A percentile compares a stretch with the other conserved stretches of the same genome.
These are phyloP conservation scores for Cyrtodaria siliqua DNA, from an alignment of 2,888 invertebrate species.

Conservation along the genomic window DNA sequence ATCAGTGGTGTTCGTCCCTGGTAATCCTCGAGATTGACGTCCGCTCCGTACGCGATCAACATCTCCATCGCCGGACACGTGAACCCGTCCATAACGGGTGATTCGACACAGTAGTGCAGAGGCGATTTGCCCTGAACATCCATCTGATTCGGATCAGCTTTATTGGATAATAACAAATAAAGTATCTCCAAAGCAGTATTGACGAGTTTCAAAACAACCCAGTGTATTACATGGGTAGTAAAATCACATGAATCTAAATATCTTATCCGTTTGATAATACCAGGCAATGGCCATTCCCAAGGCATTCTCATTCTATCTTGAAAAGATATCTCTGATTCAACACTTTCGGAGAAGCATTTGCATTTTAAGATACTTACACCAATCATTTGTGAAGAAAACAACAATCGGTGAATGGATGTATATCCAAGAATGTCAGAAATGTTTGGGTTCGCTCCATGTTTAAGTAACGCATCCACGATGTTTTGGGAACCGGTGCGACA, in stretches of 20 bases:
- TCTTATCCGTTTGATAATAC: too few species aligned
- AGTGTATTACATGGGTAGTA: neutral
- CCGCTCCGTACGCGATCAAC: constrained; percentile 20
- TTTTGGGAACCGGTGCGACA: neutral
- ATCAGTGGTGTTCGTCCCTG: constrained; percentile 25
- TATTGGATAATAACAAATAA: neutral
- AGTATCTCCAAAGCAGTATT: constrained; percentile 3
- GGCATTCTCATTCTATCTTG: neutral
- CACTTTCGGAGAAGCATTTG: neutral
- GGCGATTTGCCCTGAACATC: constrained; percentile 21
- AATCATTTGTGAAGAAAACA: neutral
- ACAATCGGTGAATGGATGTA: neutral
- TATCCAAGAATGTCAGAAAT: neutral
- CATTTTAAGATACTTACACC: neutral
- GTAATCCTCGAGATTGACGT: constrained; percentile 20
- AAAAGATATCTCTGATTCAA: neutral
- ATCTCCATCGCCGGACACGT: constrained; percentile 24
- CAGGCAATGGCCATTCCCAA: too few species aligned
- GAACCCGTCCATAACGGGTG: constrained; percentile 14
- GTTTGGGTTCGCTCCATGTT: constrained; percentile 12
- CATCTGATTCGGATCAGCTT: constrained; percentile 22
- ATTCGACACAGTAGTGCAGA: constrained; percentile 16
- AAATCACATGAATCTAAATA: neutral
- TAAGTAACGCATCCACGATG: neutral
- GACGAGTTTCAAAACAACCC: neutral